Evolutionary conservation across 2,888 invertebrate species (phyloP).

Genomic region (Diarsia rubi): DNA sequence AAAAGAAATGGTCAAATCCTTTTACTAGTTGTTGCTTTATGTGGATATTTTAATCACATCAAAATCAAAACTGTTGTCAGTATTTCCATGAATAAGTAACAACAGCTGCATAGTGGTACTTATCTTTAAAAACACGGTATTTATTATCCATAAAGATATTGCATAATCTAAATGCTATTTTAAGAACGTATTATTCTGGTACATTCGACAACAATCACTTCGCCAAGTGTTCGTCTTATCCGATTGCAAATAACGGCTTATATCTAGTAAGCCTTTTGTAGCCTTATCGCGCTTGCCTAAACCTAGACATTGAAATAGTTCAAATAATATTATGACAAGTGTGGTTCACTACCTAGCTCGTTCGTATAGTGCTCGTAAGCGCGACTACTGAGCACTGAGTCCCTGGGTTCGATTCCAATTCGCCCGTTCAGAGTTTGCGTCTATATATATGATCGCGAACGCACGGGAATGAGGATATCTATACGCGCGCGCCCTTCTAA

Average conservation of each 20-base stretch:
- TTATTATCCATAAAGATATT: neutral
- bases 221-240: conserved; percentile 33
- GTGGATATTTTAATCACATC: neutral
- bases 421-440: no score
- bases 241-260: conserved; percentile 8
- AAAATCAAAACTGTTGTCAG: no score
- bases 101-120: neutral
- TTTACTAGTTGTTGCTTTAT: neutral
- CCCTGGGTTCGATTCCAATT: neutral
- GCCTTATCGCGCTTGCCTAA: conserved; percentile 38
- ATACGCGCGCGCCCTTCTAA: no score
- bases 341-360: neutral
- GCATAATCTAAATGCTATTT: conserved; percentile 36
- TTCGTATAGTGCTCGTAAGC: neutral
- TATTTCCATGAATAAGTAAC: neutral
- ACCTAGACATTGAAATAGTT: conserved; percentile 35
- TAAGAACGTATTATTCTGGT: conserved; percentile 22
- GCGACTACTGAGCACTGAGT: neutral
- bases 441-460: no score
- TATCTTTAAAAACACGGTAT: neutral
- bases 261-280: neutral
- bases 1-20: neutral
- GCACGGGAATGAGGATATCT: no score
- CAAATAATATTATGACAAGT: conserved; percentile 13
- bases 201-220: conserved; percentile 22